These are phyloP conservation scores for Cantharis lateralis DNA, from an alignment of 2,888 invertebrate species.

Conservation along the genomic window DNA sequence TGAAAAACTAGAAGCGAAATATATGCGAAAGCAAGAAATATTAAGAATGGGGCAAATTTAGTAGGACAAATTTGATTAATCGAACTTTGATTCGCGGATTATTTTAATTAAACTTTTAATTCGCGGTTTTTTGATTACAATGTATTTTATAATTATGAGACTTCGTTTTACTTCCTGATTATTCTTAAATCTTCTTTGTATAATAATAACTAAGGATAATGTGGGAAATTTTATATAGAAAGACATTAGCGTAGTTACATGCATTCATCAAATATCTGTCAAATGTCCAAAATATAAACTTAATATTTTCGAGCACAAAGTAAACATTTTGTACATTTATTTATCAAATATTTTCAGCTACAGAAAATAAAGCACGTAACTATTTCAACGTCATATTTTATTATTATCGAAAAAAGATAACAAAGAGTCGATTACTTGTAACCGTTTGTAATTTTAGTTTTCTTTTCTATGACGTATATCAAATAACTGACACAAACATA, in stretches of 20 bases:
- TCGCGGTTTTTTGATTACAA: too few species aligned
- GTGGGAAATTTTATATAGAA: background rate
- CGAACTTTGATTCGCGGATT: too few species aligned
- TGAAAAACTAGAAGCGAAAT: too few species aligned
- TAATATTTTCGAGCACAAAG: background rate
- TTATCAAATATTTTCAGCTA: background rate
- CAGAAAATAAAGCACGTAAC: background rate
- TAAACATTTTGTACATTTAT: background rate
- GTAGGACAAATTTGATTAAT: too few species aligned
- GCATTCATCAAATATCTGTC: background rate
- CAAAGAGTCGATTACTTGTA: background rate
- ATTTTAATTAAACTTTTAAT: too few species aligned
- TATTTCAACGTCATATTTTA: background rate
- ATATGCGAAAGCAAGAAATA: too few species aligned
- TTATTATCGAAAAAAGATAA: background rate
- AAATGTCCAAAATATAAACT: background rate
- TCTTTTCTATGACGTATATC: slow-evolving; percentile 13
- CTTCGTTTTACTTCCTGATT: too few species aligned
- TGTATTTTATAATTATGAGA: too few species aligned
- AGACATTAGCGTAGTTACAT: background rate
- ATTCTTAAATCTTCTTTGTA: too few species aligned
- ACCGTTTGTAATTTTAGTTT: slow-evolving; percentile 7
- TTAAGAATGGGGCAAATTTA: too few species aligned
- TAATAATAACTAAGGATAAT: too few species aligned
- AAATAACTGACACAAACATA: slow-evolving; percentile 17